phyloP scores from a whole-genome alignment of 2,113 vertebrate species.

The Rana temporaria region DNA sequence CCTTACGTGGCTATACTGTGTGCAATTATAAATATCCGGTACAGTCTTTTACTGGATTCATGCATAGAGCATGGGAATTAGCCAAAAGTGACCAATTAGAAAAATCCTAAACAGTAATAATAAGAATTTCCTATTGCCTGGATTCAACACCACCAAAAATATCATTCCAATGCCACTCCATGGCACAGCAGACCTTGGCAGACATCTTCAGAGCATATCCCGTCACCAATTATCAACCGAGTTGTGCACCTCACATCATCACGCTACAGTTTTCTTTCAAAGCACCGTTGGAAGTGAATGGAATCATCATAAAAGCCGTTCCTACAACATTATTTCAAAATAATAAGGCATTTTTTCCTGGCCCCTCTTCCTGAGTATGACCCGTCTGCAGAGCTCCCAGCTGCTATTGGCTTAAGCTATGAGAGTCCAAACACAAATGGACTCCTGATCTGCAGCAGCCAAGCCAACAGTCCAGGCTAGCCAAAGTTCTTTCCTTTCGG shows the following conservation, averaged over 20 bases:
- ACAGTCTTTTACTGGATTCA: too few species aligned
- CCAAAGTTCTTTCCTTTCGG: slow-evolving; percentile 64
- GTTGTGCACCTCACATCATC: neutral
- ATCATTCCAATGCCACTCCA: too few species aligned
- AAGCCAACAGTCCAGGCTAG: slow-evolving; percentile 65
- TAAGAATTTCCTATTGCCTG: too few species aligned
- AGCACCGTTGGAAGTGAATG: neutral
- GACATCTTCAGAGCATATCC: too few species aligned
- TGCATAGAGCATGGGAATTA: too few species aligned
- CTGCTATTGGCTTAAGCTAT: slow-evolving; percentile 45
- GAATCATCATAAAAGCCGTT: slow-evolving; percentile 19
- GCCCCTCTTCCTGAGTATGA: slow-evolving; percentile 38
- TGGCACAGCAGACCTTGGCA: too few species aligned
- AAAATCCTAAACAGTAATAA: too few species aligned
- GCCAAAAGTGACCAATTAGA: too few species aligned
- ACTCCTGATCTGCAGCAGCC: slow-evolving; percentile 59
- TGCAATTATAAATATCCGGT: too few species aligned
- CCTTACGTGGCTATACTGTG: too few species aligned
- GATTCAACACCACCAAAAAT: too few species aligned
- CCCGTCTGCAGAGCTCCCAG: neutral
- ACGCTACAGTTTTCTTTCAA: neutral
- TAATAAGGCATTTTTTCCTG: slow-evolving; percentile 53
- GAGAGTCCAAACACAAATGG: slow-evolving; percentile 53
- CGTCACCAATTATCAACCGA: too few species aligned
- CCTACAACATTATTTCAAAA: slow-evolving; percentile 43